phyloP scores from a whole-genome alignment of 2,797 vertebrate species.

The Stomatorhinus walkeri region DNA sequence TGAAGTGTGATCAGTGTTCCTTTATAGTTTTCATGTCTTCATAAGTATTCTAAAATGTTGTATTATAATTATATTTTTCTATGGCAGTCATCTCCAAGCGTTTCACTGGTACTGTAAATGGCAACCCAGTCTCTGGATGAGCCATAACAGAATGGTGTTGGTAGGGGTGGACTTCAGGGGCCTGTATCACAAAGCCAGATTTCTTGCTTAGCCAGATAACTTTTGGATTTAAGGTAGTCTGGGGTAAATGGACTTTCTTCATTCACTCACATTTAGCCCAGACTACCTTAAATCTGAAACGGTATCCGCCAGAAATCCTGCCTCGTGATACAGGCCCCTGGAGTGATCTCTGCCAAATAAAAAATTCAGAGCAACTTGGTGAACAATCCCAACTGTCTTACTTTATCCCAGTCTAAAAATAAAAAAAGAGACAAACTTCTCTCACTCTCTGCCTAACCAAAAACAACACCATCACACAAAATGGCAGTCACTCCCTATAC shows the following conservation, averaged over 20 bases:
- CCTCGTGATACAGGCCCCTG: not conserved
- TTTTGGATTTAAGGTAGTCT: not conserved
- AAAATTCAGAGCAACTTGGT: not conserved
- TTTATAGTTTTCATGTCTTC: not conserved
- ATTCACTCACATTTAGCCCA: not conserved
- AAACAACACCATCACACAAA: not conserved
- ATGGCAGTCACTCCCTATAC: not conserved
- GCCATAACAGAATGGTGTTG: not conserved
- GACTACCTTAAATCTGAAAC: not conserved
- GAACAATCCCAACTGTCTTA: not conserved
- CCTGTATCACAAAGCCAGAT: not conserved
- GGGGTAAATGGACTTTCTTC: not conserved
- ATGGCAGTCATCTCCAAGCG: not conserved
- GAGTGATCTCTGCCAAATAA: not conserved
- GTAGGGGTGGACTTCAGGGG: not conserved
- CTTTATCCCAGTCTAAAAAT: not conserved
- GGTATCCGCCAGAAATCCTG: not conserved
- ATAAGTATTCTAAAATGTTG: not conserved
- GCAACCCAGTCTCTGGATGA: not conserved
- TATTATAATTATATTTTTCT: not conserved
- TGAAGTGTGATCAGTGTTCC: not conserved
- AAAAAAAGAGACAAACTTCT: not conserved
- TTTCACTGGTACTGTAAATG: not conserved
- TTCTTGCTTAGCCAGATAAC: not conserved
- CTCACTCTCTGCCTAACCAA: not conserved